phyloP scores from a whole-genome alignment of 1,140 invertebrate species.

The Archegozetes longisetosus region DNA sequence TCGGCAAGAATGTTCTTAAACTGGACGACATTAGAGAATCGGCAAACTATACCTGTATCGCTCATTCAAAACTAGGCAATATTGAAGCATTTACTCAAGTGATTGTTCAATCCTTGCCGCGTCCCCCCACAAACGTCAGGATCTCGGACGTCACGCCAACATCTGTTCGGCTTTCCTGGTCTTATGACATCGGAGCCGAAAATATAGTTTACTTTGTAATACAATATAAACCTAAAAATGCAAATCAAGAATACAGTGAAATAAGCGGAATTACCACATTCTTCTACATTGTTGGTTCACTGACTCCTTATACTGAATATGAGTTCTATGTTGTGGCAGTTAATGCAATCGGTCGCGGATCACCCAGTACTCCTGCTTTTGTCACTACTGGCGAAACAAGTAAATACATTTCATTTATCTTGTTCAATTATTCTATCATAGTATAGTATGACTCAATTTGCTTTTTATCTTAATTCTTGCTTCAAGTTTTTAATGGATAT shows the following conservation, averaged over 20 bases:
- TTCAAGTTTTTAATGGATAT: too few species aligned
- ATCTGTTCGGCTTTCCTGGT: slow-evolving; percentile 76
- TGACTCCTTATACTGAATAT: slow-evolving; percentile 89
- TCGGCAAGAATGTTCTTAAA: slow-evolving; percentile 57
- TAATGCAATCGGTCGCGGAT: slow-evolving; percentile 77
- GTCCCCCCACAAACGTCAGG: slow-evolving; percentile 64
- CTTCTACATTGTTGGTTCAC: slow-evolving; percentile 70
- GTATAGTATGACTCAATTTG: slow-evolving; percentile 5
- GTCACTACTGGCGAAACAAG: slow-evolving; percentile 92
- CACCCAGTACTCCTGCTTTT: slow-evolving; percentile 53
- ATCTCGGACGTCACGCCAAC: slow-evolving; percentile 83
- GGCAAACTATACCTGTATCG: slow-evolving; percentile 85
- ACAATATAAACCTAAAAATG: slow-evolving; percentile 79
- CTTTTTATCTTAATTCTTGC: slow-evolving; percentile 6
- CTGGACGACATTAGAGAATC: slow-evolving; percentile 73
- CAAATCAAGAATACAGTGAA: slow-evolving; percentile 37
- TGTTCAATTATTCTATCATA: slow-evolving; percentile 1
- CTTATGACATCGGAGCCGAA: slow-evolving; percentile 51
- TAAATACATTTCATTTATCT: slow-evolving; percentile 40
- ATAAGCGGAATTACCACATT: slow-evolving; percentile 80
- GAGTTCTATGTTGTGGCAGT: slow-evolving; percentile 89
- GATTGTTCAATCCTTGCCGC: slow-evolving; percentile 83
- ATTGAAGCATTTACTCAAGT: slow-evolving; percentile 72
- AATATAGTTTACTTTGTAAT: slow-evolving; percentile 85
- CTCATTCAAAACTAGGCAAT: slow-evolving; percentile 77